Evolutionary conservation across 2,888 invertebrate species (phyloP), one percentile per base, ranked within the genome.

Genomic region (Eristalinus sepulchralis): DNA sequence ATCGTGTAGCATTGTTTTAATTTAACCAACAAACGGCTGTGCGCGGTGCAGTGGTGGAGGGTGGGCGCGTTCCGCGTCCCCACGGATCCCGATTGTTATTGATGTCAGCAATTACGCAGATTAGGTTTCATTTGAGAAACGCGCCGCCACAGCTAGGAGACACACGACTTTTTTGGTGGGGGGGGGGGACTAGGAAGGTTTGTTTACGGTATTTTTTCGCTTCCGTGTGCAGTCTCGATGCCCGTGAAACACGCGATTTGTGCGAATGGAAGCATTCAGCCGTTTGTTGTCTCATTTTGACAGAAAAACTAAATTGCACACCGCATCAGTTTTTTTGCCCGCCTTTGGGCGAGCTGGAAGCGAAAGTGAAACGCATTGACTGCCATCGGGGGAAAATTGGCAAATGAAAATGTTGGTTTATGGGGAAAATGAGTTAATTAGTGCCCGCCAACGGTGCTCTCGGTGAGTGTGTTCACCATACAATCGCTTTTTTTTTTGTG

Each of bases 101-200:
- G 84, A 85, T 85, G 84, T 67, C 39, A 68, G 81, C 77, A 85
- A 85, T 85, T 85, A 85, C 76, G 67, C 71, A 77, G 84, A 85
- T 85, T 77, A 72, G 64, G 84, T 85, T 85, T 85, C 84, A 77
- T 81, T 81, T 77, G 64, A 72, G 81, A 63, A 68, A 71, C 60
- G 66, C 73, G 36, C 59, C 47, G 62, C 33, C 22, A 9, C 9
- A 53, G 20, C 47, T 34, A 39, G 47, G 1, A 6, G 47, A 3
- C n/a, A 2, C n/a, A 17, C 17, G 17, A 47, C 2, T 47, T 17
- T 47, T 47, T 17, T 1, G 47, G 47, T 3, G 17, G 2, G 27
- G 27, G n/a, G n/a, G n/a, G n/a, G n/a, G n/a, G n/a, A n/a, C n/a
- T n/a, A n/a, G n/a, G 17, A 8, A 3, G 8, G 17, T 0, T 0